These are phyloP conservation scores for Ctenoplectra terminalis DNA, from an alignment of 1,140 invertebrate genomes.

Conservation along the genomic window DNA sequence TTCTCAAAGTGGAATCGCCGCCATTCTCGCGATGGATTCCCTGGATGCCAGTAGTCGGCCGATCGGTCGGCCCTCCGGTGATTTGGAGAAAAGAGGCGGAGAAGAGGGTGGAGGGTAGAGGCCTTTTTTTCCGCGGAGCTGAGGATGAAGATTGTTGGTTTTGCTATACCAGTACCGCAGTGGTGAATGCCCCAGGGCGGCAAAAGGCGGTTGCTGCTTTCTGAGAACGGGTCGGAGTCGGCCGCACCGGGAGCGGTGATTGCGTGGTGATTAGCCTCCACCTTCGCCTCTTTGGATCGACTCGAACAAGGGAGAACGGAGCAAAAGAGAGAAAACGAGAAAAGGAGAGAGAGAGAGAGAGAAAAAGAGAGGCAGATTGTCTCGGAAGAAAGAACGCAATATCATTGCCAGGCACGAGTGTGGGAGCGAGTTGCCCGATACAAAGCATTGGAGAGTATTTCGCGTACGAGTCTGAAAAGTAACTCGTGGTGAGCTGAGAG, in stretches of 20 bases:
- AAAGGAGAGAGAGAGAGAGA: neutral
- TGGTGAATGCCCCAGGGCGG: conserved; percentile 72
- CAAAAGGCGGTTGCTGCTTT: conserved; percentile 75
- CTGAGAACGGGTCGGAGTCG: conserved; percentile 75
- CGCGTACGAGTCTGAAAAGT: neutral
- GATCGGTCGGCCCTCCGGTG: conserved; percentile 67
- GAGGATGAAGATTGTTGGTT: conserved; percentile 81
- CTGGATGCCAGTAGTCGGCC: conserved; percentile 65
- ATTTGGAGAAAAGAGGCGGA: conserved; percentile 66
- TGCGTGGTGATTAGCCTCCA: conserved; percentile 80
- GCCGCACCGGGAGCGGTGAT: conserved; percentile 78
- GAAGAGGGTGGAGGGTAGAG: conserved; percentile 47
- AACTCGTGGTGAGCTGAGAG: conserved; percentile 15
- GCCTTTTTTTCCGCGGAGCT: conserved; percentile 61
- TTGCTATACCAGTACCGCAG: conserved; percentile 69
- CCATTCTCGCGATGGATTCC: conserved; percentile 65
- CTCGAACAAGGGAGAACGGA: conserved; percentile 28
- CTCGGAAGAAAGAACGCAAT: conserved; percentile 33
- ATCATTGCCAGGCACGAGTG: conserved; percentile 48
- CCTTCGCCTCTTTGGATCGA: conserved; percentile 74
- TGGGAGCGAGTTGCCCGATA: conserved; percentile 52
- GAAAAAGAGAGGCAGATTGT: conserved; percentile 30
- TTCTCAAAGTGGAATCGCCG: conserved; percentile 59
- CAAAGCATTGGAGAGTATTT: conserved; percentile 24
- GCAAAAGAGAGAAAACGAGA: neutral